Conservation (phyloP, 1,140 invertebrate species). For the Danaus plexippus region DNA sequence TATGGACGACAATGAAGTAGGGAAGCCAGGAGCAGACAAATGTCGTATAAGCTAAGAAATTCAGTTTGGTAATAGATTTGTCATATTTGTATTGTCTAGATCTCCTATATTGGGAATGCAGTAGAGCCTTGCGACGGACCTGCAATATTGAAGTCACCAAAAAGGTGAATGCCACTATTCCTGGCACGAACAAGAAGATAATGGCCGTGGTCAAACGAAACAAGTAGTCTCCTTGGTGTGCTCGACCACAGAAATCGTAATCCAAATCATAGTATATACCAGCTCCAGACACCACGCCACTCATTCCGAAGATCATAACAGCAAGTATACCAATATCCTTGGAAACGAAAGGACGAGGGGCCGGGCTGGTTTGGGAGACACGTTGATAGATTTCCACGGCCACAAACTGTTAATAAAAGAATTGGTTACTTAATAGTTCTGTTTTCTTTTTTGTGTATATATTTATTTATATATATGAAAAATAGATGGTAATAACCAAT, state of each 20-base stretch:
- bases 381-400: constrained; percentile 77
- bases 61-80: constrained; percentile 75
- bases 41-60: constrained; percentile 76
- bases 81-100: constrained; percentile 77
- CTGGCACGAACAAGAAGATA: constrained; percentile 73
- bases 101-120: constrained; percentile 74
- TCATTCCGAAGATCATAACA: constrained; percentile 17
- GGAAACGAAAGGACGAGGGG: constrained; percentile 70
- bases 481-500: no score
- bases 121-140: constrained; percentile 56
- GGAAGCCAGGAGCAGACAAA: constrained; percentile 81
- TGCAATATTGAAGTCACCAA: constrained; percentile 65
- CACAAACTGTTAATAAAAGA: constrained; percentile 76
- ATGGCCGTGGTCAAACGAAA: constrained; percentile 72
- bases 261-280: constrained; percentile 36
- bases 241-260: constrained; percentile 77
- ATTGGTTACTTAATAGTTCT: neutral
- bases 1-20: constrained; percentile 72
- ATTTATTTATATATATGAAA: no score
- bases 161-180: constrained; percentile 65
- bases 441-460: no score
- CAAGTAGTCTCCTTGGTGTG: constrained; percentile 50
- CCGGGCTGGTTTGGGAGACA: constrained; percentile 71
- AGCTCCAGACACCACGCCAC: constrained; percentile 17
- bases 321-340: constrained; percentile 19